Evolutionary conservation across 2,888 invertebrate species (phyloP).

Genomic region (Gordius sp.): DNA sequence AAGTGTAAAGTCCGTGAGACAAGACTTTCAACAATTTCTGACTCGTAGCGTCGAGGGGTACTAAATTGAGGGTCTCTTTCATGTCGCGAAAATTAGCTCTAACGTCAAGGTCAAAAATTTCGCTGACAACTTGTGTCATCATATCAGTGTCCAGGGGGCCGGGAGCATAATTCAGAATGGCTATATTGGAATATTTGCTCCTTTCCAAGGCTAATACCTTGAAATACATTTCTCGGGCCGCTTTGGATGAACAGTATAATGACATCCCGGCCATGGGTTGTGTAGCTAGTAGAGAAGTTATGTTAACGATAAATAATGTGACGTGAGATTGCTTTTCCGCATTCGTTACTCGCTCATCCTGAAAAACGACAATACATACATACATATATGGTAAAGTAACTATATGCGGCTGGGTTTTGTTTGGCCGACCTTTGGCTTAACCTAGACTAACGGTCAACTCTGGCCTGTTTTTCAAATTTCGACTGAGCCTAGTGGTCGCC

Average conservation of each 20-base stretch:
- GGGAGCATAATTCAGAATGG: conserved; percentile 6
- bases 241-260: not conserved
- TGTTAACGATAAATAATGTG: not conserved
- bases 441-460: too few species aligned
- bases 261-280: not conserved
- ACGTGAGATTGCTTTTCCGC: not conserved
- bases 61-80: not conserved
- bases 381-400: too few species aligned
- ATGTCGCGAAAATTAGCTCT: not conserved
- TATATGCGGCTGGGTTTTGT: too few species aligned
- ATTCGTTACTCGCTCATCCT: too few species aligned
- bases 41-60: not conserved
- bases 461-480: too few species aligned
- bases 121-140: not conserved
- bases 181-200: not conserved
- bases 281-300: not conserved
- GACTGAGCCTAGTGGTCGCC: too few species aligned
- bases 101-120: not conserved
- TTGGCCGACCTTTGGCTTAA: too few species aligned
- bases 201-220: conserved; percentile 13
- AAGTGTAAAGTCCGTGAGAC: not conserved
- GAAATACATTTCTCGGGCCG: conserved; percentile 7
- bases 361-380: too few species aligned
- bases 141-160: conserved; percentile 13
- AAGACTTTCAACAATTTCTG: not conserved